Base-by-base conservation (phyloP, 2,888 invertebrate genomes). In the Kryphioiulus occultus region DNA sequence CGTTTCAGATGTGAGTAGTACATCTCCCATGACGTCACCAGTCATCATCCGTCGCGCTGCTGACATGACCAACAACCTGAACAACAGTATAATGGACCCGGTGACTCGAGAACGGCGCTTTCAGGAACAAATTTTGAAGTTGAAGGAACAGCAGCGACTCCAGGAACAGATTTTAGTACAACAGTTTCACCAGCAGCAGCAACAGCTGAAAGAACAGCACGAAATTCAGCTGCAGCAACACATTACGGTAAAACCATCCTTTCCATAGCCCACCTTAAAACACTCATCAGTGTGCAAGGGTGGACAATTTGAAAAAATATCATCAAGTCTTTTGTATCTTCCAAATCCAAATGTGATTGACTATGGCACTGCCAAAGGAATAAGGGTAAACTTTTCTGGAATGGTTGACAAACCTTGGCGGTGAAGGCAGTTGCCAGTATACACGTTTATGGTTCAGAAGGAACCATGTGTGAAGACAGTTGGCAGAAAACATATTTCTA, bases 121-220 rank as follows among this genome's bases (percentile, higher is more conserved):
- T 91, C 95, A 95, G 90, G 94, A 95, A 90, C 95, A 95, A 92
- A 94, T 95, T 91, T 87, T 91, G n/a, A 95, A 97, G 96, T 94
- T 98, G 92, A 97, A 97, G 94, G 96, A 97, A 93, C 96, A 97
- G 92, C 97, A 98, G 92, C 96, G 97, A 93, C 93, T 97, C 91
- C 97, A 98, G 92, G 97, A 97, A 92, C 96, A 97, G 93, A 95
- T 97, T 91, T 94, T 98, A 90, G 94, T 96, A 91, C 97, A 97
- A 92, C 96, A 96, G 92, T 98, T 96, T 93, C 97, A 97, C 92
- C 96, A 96, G 91, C 97, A 97, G 92, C 95, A 96, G 91, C 96
- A 97, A 92, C 96, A 97, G 93, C 94, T 98, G 89, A 96, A 96
- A 90, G 95, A 97, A 92, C 95, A 97, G 92, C 97, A 98, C 92